These are phyloP conservation scores for Oreochromis tanganicae DNA, from an alignment of 2,113 vertebrate species.

Conservation along the genomic window DNA sequence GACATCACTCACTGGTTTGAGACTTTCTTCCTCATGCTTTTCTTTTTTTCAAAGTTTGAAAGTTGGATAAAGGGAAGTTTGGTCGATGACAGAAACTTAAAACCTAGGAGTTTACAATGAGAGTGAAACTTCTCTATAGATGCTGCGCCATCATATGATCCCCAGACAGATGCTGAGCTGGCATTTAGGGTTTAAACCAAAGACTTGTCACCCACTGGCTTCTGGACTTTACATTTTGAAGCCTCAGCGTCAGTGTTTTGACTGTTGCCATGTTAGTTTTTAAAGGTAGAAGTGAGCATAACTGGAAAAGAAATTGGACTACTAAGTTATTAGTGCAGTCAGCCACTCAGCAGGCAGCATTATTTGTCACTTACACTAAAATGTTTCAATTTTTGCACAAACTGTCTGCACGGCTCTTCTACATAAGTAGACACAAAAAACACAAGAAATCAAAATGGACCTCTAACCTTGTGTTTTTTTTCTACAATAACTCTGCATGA, in stretches of 20 bases:
- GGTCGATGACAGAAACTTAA: background rate
- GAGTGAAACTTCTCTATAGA: background rate
- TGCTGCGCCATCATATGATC: rapidly evolving
- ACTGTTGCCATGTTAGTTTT: background rate
- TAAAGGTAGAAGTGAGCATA: background rate
- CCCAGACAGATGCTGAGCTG: background rate
- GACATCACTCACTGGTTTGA: background rate
- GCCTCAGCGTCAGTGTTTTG: rapidly evolving
- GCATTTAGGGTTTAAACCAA: background rate
- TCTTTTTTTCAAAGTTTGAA: background rate
- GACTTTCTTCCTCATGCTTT: background rate
- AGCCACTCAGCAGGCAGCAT: background rate
- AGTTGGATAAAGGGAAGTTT: background rate
- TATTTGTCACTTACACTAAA: background rate
- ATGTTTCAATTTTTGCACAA: background rate
- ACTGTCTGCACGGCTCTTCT: background rate
- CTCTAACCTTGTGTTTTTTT: background rate
- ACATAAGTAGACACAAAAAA: background rate
- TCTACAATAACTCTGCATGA: background rate
- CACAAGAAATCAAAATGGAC: background rate
- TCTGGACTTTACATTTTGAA: background rate
- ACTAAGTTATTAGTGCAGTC: background rate
- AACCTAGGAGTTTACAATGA: rapidly evolving
- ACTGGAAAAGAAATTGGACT: background rate
- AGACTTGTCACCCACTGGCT: background rate